phyloP scores from a whole-genome alignment of 1,140 invertebrate species.

The Globodera rostochiensis region DNA sequence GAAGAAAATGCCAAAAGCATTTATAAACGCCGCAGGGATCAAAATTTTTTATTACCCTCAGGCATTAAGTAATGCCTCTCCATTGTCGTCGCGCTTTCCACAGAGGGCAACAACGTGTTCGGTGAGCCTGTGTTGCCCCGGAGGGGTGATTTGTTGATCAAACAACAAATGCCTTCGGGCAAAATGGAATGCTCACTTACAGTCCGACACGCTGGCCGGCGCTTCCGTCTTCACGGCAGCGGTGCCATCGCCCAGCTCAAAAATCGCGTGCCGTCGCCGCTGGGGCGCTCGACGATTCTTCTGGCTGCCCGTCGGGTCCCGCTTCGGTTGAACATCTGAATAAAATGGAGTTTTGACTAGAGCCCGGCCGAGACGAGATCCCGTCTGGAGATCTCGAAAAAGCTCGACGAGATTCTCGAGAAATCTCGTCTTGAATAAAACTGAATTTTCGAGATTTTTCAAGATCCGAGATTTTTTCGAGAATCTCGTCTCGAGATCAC shows the following conservation, averaged over 20 bases:
- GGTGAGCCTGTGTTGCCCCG: conserved; percentile 3
- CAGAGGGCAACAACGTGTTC: conserved; percentile 18
- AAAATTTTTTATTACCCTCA: background rate
- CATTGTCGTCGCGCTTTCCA: conserved; percentile 12
- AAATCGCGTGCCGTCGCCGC: conserved; percentile 11
- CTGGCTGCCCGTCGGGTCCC: conserved; percentile 40
- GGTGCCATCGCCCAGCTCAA: background rate
- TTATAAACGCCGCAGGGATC: no score
- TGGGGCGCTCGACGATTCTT: conserved; percentile 41
- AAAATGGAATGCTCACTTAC: background rate
- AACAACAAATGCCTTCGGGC: background rate
- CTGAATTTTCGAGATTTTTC: no score
- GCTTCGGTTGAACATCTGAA: conserved; percentile 38
- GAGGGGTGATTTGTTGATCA: background rate
- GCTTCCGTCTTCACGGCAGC: background rate
- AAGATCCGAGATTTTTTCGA: background rate
- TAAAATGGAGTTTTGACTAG: no score
- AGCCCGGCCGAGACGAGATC: no score
- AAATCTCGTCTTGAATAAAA: no score
- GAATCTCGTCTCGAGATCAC: background rate
- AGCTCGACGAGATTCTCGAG: no score
- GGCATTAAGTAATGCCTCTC: background rate
- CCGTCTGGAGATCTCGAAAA: no score
- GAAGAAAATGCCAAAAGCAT: background rate
- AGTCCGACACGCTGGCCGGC: background rate